Percentiles rank a stretch among this genome's conserved stretches.
Evolutionary conservation across 1,140 invertebrate genomes (phyloP).

Genomic region (Conus ventricosus): DNA sequence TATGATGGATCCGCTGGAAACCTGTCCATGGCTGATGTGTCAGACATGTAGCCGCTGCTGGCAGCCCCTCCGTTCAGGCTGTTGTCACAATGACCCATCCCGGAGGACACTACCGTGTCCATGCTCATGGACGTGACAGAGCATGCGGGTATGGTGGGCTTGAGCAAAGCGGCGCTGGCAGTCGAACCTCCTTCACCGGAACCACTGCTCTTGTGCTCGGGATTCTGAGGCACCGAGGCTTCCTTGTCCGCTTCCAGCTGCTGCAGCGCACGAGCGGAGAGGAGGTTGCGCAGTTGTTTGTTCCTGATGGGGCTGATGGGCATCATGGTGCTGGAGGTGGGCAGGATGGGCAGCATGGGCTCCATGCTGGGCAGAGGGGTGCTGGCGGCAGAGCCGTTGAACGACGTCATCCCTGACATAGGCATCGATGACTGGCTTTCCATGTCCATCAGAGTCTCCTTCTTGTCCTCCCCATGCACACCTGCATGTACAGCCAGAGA

Average conservation of each 20-base stretch:
- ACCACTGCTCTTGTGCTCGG: not conserved
- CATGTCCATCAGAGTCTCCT: not conserved
- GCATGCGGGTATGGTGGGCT: not conserved
- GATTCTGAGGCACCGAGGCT: not conserved
- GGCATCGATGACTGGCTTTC: not conserved
- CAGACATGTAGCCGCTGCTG: slow-evolving; percentile 45
- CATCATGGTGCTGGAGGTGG: not conserved
- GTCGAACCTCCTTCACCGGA: not conserved
- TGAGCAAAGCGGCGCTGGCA: no score
- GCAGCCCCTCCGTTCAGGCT: slow-evolving; percentile 11
- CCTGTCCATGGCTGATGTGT: slow-evolving; percentile 34
- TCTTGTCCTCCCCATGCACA: not conserved
- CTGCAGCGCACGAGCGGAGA: slow-evolving; percentile 31
- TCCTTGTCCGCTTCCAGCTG: slow-evolving; percentile 27
- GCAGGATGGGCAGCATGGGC: not conserved
- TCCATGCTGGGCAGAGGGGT: not conserved
- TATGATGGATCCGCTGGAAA: not conserved
- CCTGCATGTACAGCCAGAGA: not conserved
- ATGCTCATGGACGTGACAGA: not conserved
- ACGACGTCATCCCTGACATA: no score
- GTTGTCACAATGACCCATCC: not conserved
- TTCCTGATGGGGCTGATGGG: slow-evolving; percentile 30
- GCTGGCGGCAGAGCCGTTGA: no score
- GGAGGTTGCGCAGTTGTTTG: slow-evolving; percentile 48
- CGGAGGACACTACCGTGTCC: not conserved